Evolutionary conservation across 2,888 invertebrate genomes (phyloP).

Genomic region (Drosophila neonasuta): DNA sequence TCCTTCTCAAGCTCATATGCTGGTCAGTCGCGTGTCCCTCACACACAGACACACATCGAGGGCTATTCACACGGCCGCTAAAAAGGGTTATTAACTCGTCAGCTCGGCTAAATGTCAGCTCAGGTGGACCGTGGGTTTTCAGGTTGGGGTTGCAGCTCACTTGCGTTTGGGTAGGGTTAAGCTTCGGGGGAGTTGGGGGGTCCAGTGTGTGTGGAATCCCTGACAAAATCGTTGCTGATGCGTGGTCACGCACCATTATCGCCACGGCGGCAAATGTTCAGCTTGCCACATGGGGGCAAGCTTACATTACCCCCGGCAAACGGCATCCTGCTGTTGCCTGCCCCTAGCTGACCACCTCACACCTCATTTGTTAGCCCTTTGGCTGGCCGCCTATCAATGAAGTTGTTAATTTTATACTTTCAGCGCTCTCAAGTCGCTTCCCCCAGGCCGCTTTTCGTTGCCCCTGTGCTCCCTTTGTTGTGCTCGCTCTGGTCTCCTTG

Average conservation of each 20-base stretch:
- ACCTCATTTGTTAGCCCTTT: constrained; percentile 61
- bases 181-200: neutral
- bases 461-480: neutral
- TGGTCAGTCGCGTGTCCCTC: constrained; percentile 53
- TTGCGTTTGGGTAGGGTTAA: constrained; percentile 10
- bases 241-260: constrained; percentile 81
- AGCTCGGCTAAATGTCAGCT: constrained; percentile 74
- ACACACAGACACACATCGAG: constrained; percentile 23
- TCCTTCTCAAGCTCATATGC: neutral
- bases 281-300: constrained; percentile 20
- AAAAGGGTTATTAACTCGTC: constrained; percentile 82
- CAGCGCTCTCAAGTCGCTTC: constrained; percentile 26
- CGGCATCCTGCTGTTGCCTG: neutral
- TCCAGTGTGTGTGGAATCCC: constrained; percentile 42
- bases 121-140: constrained; percentile 51
- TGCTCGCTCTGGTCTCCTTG: neutral
- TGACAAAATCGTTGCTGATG: constrained; percentile 76
- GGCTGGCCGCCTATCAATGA: constrained; percentile 68
- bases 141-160: neutral
- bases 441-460: neutral
- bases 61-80: constrained; percentile 75
- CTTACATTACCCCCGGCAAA: neutral
- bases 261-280: constrained; percentile 30
- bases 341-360: constrained; percentile 27
- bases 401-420: constrained; percentile 77